Base-by-base conservation (phyloP, 2,113 vertebrate genomes). In the Atherinomorus stipes region DNA sequence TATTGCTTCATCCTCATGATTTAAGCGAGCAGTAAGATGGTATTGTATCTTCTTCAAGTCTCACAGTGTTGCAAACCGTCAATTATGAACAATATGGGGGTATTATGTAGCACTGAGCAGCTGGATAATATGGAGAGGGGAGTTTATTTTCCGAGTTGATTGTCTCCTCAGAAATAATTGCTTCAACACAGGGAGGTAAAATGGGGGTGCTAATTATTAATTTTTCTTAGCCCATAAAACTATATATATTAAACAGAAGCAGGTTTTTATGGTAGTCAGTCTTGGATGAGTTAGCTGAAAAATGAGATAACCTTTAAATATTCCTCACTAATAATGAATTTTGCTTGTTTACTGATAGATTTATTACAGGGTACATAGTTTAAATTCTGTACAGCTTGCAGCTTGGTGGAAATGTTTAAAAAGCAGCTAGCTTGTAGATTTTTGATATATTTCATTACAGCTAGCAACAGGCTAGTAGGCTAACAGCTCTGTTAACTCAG, bases 41-140 rank as follows among this genome's bases (percentile, higher is more conserved):
- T 23, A 67, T 52, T 62, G 22, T 56, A 63, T 71, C 59, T 22
- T 70, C 50, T 38, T 52, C 64, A 18, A 75, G 68, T 68, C 47
- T 59, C 59, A 61, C 64, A 61, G 50, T 53, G 58, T 71, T 19
- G 68, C 67, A 73, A 37, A 73, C 52, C 71, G 74, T 87, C 68
- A 76, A 76, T 87, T 80, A 89, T 88, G 85, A 80, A 76, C 73
- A 81, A 61, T 79, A 49, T 22, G 64, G 78, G 76, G 78, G 76
- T 83, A 76, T 84, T 56, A 81, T 78, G 74, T 54, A 44, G 38
- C 52, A 19, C 62, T 56, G 61, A 71, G 76, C 73, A 81, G 71
- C 70, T 57, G 57, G 71, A 68, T 72, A 40, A 65, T 53, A 52
- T 0, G 9, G 56, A 59, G 51, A 58, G 58, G 8, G 54, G 31